Conservation (phyloP, 2,888 invertebrate species). For the Dexiosoma caninum region DNA sequence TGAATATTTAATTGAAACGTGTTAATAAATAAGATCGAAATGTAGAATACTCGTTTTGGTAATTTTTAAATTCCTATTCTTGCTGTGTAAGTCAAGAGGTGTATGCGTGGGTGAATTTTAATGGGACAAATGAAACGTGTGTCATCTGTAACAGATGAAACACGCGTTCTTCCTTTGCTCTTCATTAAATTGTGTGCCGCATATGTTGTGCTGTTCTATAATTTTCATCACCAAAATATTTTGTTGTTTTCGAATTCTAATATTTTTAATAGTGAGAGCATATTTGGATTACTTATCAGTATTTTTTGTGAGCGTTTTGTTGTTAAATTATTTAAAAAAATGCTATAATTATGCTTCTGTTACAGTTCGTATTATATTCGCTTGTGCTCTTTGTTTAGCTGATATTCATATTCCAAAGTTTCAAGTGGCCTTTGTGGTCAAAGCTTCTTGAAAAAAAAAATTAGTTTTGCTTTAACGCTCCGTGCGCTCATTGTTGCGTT, state of each 20-base stretch:
- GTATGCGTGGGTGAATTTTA: background rate
- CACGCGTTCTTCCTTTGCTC: background rate
- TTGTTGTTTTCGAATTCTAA: background rate
- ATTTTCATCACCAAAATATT: background rate
- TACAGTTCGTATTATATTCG: background rate
- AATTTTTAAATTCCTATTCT: no score
- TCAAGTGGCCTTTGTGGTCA: conserved; percentile 47
- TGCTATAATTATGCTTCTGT: conserved; percentile 2
- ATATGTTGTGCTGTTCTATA: background rate
- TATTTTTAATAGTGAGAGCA: background rate
- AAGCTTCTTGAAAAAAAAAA: conserved; percentile 19
- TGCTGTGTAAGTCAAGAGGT: background rate
- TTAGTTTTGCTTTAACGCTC: conserved; percentile 51
- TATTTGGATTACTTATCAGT: conserved; percentile 17
- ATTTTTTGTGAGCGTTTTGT: background rate
- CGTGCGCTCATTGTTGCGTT: conserved; percentile 18
- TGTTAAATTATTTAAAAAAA: background rate
- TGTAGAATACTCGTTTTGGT: no score
- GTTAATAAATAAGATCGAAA: no score
- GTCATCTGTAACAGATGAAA: background rate
- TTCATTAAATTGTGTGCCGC: background rate
- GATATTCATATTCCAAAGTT: conserved; percentile 17
- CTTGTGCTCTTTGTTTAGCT: background rate
- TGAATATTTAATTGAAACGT: no score
- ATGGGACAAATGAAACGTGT: background rate